phyloP scores from a whole-genome alignment of 2,113 vertebrate species.

The Lepus timidus region DNA sequence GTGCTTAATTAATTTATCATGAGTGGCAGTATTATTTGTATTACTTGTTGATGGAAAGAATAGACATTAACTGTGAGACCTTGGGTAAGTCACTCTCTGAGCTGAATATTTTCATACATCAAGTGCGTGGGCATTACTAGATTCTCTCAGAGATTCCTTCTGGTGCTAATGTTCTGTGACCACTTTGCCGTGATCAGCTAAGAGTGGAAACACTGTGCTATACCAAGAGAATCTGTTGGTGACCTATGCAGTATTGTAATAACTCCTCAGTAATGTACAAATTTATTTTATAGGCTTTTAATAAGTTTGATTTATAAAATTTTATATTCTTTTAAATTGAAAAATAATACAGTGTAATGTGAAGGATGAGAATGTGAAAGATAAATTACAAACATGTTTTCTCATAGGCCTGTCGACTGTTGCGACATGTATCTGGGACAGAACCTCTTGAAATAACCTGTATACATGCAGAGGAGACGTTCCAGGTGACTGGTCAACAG shows the following conservation, averaged over 20 bases:
- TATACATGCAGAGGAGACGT: conserved; percentile 97
- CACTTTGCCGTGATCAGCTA: neutral
- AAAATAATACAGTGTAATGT: neutral
- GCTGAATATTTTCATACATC: neutral
- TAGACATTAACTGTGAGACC: neutral
- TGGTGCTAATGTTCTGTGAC: neutral
- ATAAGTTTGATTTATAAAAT: neutral
- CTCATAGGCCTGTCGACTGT: conserved; percentile 93
- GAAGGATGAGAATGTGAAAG: neutral
- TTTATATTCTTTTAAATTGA: conserved; percentile 27
- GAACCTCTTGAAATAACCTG: conserved; percentile 98
- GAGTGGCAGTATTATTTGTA: neutral
- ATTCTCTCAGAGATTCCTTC: neutral
- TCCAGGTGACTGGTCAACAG: conserved; percentile 98
- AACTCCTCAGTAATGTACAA: neutral
- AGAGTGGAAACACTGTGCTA: neutral
- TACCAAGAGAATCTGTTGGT: neutral
- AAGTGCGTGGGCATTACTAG: neutral
- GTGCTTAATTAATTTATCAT: neutral
- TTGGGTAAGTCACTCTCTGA: neutral
- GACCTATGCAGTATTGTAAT: neutral
- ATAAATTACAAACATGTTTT: conserved; percentile 49
- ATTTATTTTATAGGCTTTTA: neutral
- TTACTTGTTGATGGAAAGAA: neutral
- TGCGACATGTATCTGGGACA: conserved; percentile 97